Conservation (phyloP, 2,797 vertebrate species). For the Tapera naevia region DNA sequence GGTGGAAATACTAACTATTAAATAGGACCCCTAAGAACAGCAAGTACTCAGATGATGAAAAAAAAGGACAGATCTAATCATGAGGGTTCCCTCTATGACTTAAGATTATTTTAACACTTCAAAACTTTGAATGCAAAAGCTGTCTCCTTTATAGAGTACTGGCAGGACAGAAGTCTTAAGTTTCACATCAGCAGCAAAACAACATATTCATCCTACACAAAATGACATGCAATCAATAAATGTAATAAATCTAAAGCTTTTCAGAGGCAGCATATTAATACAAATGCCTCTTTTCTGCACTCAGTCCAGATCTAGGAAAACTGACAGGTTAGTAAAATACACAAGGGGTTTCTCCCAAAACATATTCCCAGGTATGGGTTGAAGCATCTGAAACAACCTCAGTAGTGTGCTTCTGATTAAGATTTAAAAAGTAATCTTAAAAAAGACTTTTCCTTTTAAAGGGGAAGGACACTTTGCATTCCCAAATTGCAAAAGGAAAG, state of each 20-base stretch:
- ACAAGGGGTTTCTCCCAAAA: neutral
- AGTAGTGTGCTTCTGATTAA: neutral
- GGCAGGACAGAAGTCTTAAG: constrained; percentile 37
- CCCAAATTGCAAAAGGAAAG: neutral
- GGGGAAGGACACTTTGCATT: neutral
- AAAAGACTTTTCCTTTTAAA: neutral
- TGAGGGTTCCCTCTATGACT: neutral
- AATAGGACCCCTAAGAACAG: neutral
- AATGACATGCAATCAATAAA: constrained; percentile 44
- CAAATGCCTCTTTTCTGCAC: neutral
- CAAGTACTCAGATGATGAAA: neutral
- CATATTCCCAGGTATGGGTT: neutral
- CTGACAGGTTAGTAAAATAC: neutral
- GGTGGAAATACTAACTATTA: neutral
- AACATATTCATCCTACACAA: constrained; percentile 27
- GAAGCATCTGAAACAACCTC: neutral
- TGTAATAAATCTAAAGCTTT: constrained; percentile 38
- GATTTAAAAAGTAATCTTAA: neutral
- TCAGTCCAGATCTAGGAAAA: neutral
- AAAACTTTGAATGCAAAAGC: neutral
- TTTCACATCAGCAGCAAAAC: constrained; percentile 28
- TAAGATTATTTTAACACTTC: neutral
- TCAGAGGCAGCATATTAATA: constrained; percentile 20
- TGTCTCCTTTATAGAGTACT: neutral
- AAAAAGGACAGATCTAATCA: neutral